phyloP scores from a whole-genome alignment of 2,113 vertebrate species.

The Nycticebus coucang region DNA sequence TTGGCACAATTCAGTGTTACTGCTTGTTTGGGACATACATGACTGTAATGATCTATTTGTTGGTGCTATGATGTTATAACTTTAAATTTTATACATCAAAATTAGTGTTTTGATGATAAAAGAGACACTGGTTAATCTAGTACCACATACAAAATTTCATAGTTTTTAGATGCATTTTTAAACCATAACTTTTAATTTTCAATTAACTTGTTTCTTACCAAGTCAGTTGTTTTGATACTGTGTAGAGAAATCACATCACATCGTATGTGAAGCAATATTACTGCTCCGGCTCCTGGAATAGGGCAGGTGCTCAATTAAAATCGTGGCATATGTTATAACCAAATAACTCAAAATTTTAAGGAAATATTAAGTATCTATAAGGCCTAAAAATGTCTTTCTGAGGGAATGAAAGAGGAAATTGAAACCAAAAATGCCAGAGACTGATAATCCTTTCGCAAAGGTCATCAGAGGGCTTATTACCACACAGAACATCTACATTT shows the following conservation, averaged over 20 bases:
- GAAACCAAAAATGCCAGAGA: neutral
- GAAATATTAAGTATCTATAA: constrained; percentile 3
- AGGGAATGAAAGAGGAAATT: constrained; percentile 33
- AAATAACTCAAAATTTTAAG: neutral
- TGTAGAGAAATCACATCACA: neutral
- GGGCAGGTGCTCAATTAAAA: neutral
- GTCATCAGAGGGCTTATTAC: neutral
- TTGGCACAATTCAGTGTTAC: neutral
- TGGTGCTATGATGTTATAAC: neutral
- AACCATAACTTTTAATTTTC: constrained; percentile 16
- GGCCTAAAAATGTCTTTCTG: neutral
- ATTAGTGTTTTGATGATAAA: neutral
- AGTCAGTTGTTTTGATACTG: neutral
- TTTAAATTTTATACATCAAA: constrained; percentile 28
- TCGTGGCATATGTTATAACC: neutral
- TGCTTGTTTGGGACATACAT: neutral
- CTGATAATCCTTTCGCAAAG: constrained; percentile 18
- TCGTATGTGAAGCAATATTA: neutral
- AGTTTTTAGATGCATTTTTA: neutral
- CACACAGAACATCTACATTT: neutral
- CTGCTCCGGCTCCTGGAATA: neutral
- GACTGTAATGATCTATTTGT: neutral
- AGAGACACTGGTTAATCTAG: neutral
- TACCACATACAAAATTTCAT: neutral
- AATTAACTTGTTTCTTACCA: neutral